Evolutionary conservation across 2,888 invertebrate species (phyloP).

Genomic region (Mesopsocus fuscifrons): DNA sequence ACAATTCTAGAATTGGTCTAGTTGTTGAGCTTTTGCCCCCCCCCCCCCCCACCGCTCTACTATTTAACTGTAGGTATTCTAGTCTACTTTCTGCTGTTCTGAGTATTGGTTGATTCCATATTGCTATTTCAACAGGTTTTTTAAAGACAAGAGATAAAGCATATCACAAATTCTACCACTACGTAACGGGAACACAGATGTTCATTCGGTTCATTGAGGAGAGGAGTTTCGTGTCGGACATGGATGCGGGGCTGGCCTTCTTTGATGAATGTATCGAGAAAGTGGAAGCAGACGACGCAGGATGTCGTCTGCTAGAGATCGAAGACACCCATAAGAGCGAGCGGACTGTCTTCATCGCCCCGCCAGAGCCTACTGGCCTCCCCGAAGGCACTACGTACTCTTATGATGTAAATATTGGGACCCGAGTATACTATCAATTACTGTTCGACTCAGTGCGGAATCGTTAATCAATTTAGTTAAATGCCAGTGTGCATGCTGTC

Average conservation of each 20-base stretch:
- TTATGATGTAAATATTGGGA: slow-evolving; percentile 20
- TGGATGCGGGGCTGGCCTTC: slow-evolving; percentile 85
- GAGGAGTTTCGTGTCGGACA: slow-evolving; percentile 94
- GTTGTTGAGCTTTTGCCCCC: no score
- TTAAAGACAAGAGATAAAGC: slow-evolving; percentile 74
- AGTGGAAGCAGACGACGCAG: slow-evolving; percentile 34
- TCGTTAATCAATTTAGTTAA: no score
- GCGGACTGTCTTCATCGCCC: slow-evolving; percentile 84
- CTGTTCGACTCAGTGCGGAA: background rate
- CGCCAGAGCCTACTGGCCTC: slow-evolving; percentile 42
- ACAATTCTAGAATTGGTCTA: no score
- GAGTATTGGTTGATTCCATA: no score
- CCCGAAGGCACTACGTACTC: slow-evolving; percentile 19
- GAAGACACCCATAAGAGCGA: slow-evolving; percentile 67
- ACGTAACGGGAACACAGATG: slow-evolving; percentile 88
- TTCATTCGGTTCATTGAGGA: slow-evolving; percentile 98
- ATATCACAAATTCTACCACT: slow-evolving; percentile 71
- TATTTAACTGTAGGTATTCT: no score
- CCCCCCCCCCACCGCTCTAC: no score
- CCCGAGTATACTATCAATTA: background rate
- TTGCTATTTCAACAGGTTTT: slow-evolving; percentile 39
- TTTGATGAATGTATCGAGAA: slow-evolving; percentile 95
- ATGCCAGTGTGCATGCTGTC: no score
- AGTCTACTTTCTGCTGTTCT: no score
- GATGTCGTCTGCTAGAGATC: slow-evolving; percentile 53